Base-by-base conservation (phyloP, 2,797 vertebrate species). In the Microctenopoma steveboyesi region DNA sequence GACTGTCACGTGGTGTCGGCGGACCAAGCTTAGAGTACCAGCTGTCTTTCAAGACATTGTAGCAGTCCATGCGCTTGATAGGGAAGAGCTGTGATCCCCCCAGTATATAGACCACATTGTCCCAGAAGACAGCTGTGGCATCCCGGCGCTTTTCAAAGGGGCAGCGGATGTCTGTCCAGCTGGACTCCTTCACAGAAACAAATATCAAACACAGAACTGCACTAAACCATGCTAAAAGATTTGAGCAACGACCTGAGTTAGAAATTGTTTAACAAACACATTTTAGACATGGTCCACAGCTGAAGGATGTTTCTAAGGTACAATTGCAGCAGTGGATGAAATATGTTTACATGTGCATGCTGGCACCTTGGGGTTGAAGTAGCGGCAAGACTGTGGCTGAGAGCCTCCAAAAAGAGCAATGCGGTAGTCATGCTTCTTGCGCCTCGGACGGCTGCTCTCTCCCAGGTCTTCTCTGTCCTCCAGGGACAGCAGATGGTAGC, bases 11-110 rank as follows among this genome's bases (percentile, higher is more conserved):
- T 65, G 97, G 96, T 22, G 96, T 98, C 15, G 96, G 96, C 30
- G 97, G 98, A 12, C 97, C 98, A 79, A 98, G 94, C 90, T 98
- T 99, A 85, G 97, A 99, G 90, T 99, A 99, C 97, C 98, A 99
- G 92, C 97, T 98, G 90, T 99, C 98, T 88, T 99, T 99, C 74
- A 97, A 95, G 54, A 99, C 98, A 39, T 99, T 99, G 90, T 99
- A 99, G 86, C 98, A 99, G 92, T 99, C 97, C 98, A 99, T 99
- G 82, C 97, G 93, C 83, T 98, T 99, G 87, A 99, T 99, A 56
- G 97, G 97, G 82, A 99, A 99, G 71, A 99, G 95, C 92, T 99
- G 98, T 16, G 97, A 99, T 79, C 98, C 98, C 42, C 98, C 98
- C 87, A 99, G 93, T 92, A 99, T 98, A 92, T 99, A 99, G 58